These are phyloP conservation scores for Lagopus leucura DNA, from an alignment of 2,113 vertebrate species.

Conservation along the genomic window DNA sequence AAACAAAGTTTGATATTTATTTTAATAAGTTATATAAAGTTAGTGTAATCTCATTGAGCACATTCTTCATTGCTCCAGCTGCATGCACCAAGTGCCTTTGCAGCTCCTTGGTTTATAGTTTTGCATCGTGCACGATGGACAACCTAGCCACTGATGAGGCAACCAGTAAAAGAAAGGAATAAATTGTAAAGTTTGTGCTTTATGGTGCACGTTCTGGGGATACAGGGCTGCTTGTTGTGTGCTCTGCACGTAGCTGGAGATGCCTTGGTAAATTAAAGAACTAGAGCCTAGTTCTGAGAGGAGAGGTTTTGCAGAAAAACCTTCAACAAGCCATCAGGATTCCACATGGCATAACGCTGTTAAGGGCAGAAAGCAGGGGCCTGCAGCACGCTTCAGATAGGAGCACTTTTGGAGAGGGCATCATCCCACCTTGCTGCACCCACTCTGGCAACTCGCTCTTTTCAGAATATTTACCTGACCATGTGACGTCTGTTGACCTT, in stretches of 20 bases:
- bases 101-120: conserved; percentile 37
- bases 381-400: fast-evolving
- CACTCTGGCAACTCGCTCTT: background rate
- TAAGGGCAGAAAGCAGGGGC: background rate
- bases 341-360: fast-evolving
- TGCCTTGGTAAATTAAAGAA: background rate
- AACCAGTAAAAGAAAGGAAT: conserved; percentile 44
- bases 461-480: background rate
- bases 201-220: fast-evolving
- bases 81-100: conserved; percentile 67
- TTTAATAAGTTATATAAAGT: conserved; percentile 76
- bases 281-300: background rate
- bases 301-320: background rate
- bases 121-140: conserved; percentile 42
- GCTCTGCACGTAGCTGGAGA: background rate
- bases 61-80: conserved; percentile 65
- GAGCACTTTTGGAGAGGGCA: fast-evolving
- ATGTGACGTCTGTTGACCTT: conserved; percentile 66
- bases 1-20: conserved; percentile 78
- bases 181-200: conserved; percentile 4
- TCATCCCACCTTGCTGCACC: fast-evolving
- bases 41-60: conserved; percentile 71
- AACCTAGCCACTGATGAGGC: conserved; percentile 63
- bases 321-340: background rate
- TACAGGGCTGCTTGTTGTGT: background rate